Evolutionary conservation across 2,113 vertebrate genomes (phyloP).

Genomic region (Dryoscopus gambensis): DNA sequence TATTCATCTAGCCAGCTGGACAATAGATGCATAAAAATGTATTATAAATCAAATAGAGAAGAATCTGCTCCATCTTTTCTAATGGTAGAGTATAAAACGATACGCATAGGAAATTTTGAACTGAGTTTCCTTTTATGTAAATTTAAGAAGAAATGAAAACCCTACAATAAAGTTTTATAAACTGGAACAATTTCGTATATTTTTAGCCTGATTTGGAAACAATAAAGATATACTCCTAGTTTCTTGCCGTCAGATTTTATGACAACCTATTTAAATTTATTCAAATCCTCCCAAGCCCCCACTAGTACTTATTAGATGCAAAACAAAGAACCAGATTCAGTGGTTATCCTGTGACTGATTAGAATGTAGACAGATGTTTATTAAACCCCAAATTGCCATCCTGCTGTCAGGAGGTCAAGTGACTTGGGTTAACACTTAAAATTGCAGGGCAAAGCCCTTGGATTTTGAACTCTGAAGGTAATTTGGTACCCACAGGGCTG

Average conservation of each 20-base stretch:
- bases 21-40: background rate
- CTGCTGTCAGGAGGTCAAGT: background rate
- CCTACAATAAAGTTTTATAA: background rate
- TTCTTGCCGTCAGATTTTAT: background rate
- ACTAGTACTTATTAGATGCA: background rate
- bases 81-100: background rate
- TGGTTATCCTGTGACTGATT: background rate
- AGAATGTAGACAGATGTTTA: background rate
- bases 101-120: background rate
- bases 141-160: background rate
- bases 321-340: background rate
- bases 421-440: background rate
- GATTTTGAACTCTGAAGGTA: background rate
- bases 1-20: background rate
- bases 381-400: background rate
- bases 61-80: background rate
- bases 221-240: background rate
- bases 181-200: background rate
- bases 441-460: background rate
- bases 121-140: background rate
- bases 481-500: background rate
- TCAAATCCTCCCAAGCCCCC: background rate
- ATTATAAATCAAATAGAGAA: background rate
- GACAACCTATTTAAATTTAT: background rate
- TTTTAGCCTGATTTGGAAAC: background rate